These are phyloP conservation scores for Aleiodes leptofemur DNA, from an alignment of 2,888 invertebrate species.

Conservation along the genomic window DNA sequence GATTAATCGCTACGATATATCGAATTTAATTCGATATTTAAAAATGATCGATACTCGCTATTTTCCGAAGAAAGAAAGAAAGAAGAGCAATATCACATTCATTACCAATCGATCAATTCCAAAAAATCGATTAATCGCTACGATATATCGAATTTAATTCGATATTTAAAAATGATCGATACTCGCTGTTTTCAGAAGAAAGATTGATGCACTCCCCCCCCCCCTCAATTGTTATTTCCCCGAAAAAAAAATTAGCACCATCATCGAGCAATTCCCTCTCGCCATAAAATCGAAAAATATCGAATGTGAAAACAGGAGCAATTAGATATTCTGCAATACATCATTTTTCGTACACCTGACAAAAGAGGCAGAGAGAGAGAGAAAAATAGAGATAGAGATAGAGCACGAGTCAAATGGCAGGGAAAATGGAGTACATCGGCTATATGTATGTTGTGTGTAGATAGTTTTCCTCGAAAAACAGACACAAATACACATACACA, in stretches of 20 bases:
- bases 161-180: too few relatives aligned
- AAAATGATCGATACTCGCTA: too few relatives aligned
- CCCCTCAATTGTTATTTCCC: not conserved
- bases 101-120: too few relatives aligned
- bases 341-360: slow-evolving; percentile 45
- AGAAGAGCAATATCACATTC: too few relatives aligned
- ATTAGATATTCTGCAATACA: slow-evolving; percentile 20
- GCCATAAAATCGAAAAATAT: not conserved
- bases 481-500: slow-evolving; percentile 49
- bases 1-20: too few relatives aligned
- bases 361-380: not conserved
- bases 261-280: not conserved
- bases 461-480: slow-evolving; percentile 35
- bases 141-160: too few relatives aligned
- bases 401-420: slow-evolving; percentile 41
- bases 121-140: too few relatives aligned
- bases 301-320: not conserved
- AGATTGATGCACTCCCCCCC: too few relatives aligned
- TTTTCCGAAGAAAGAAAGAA: too few relatives aligned
- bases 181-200: too few relatives aligned
- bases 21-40: too few relatives aligned
- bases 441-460: slow-evolving; percentile 19
- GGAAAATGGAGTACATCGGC: slow-evolving; percentile 15
- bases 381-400: not conserved
- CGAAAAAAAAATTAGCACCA: not conserved